Conservation (phyloP, 2,888 invertebrate species). For the Philereme transversata region DNA sequence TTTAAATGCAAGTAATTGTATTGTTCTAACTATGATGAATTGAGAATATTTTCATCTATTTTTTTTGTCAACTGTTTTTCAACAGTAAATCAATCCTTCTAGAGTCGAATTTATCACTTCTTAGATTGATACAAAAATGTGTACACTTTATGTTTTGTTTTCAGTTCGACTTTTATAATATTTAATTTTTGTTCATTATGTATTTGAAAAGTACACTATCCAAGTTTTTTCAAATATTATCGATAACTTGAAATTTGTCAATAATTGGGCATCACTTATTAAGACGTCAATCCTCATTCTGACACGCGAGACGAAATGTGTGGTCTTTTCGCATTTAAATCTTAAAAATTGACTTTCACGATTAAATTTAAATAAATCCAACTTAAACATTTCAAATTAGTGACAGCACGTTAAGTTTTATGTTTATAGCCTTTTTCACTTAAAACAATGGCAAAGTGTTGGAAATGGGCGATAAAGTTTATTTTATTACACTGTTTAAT, state of each 20-base stretch:
- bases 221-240: no score
- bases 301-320: constrained; percentile 41
- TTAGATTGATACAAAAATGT: no score
- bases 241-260: not conserved
- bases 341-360: constrained; percentile 37
- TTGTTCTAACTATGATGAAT: no score
- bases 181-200: no score
- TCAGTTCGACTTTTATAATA: no score
- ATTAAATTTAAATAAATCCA: constrained; percentile 36
- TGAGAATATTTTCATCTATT: no score
- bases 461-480: constrained; percentile 29
- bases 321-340: constrained; percentile 40
- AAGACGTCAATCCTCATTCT: constrained; percentile 37
- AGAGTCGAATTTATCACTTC: no score
- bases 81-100: no score
- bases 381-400: constrained; percentile 31
- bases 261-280: constrained; percentile 27
- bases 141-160: no score
- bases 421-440: constrained; percentile 32
- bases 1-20: no score
- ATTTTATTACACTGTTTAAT: constrained; percentile 21
- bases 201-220: no score
- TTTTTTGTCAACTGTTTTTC: no score
- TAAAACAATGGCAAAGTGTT: constrained; percentile 32
- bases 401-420: constrained; percentile 34